Base-by-base conservation (phyloP, 2,888 invertebrate species). In the Coremacera marginata region DNA sequence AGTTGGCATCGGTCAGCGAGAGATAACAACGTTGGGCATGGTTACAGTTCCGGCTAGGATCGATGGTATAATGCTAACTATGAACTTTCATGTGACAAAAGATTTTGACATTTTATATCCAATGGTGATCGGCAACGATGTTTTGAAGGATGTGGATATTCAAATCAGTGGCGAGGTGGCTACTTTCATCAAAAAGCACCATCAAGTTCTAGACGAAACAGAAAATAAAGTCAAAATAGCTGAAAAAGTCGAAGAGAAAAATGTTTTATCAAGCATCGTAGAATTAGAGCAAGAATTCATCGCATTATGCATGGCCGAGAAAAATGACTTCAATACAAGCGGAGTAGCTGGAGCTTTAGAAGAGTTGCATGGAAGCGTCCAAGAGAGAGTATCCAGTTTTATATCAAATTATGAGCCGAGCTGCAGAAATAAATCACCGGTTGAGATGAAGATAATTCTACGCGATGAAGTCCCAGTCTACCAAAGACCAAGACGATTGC, bases 111-210 rank as follows among this genome's bases (percentile, higher is more conserved):
- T 80, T n/a, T 49, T 60, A n/a, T 80, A 76, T 57, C 57, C 77
- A 0, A 77, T 77, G 4, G 65, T 81, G n/a, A 51, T 80, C 5
- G 80, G 80, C 3, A 81, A 77, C 60, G 76, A 77, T 22, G 51
- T 81, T 0, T 52, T 79, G 3, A 76, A 31, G 3, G 75, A 75
- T 9, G 80, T 80, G 0, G 75, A 80, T 57, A 22, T 80, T 5
- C n/a, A 70, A 8, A 71, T 81, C 7, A 70, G 63, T 7, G 37
- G 67, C 5, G 76, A 77, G 2, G 78, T 75, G 2, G 78, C 79
- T 37, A 51, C 27, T 34, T 78, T 78, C 51, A 63, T 5, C 11
- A 62, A 52, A 25, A 80, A 78, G 49, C 1, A 70, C 37, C 5
- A 9, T 14, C 7, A 9, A 27, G 44, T 9, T 9, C 0, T 62